These are phyloP conservation scores for Cariama cristata DNA, from an alignment of 2,113 vertebrate species.

Conservation along the genomic window DNA sequence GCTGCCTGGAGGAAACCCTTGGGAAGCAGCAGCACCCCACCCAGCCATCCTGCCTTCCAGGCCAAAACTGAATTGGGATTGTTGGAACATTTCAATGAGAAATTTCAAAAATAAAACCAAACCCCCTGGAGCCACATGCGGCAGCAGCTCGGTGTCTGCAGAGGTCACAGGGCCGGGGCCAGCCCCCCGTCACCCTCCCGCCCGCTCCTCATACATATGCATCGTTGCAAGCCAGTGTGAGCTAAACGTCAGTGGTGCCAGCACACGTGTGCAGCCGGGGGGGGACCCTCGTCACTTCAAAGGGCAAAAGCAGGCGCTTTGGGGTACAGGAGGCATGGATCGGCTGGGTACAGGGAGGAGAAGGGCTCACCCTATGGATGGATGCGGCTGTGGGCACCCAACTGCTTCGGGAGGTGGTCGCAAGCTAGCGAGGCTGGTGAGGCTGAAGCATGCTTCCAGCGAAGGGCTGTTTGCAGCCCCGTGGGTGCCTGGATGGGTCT, in stretches of 20 bases:
- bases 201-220: background rate
- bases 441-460: accelerated
- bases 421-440: background rate
- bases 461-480: background rate
- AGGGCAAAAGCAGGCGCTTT: background rate
- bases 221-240: background rate
- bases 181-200: background rate
- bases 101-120: background rate
- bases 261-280: accelerated
- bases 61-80: background rate
- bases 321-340: background rate
- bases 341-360: accelerated
- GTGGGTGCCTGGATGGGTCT: background rate
- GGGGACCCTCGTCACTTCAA: background rate
- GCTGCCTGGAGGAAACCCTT: background rate
- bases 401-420: accelerated
- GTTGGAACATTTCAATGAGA: background rate
- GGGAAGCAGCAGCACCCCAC: background rate
- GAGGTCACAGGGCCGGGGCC: background rate
- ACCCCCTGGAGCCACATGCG: background rate
- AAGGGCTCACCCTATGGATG: background rate
- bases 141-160: background rate
- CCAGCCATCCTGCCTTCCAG: background rate
- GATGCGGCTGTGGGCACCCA: background rate
- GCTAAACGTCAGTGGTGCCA: background rate